Conservation (phyloP, 2,888 invertebrate genomes). For the Acrobasis suavella region DNA sequence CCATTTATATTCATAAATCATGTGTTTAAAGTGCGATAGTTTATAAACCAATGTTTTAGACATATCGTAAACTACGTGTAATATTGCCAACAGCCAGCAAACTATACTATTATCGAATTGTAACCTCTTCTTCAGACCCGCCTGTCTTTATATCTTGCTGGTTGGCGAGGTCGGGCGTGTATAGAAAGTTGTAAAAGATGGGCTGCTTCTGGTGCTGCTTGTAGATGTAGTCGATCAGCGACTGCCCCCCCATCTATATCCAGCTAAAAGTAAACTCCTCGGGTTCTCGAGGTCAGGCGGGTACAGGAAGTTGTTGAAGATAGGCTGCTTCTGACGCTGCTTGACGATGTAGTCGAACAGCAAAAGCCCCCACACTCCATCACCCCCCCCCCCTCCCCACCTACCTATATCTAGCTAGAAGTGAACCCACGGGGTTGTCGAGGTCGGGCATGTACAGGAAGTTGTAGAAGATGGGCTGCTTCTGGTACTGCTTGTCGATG, state of each 20-base stretch:
- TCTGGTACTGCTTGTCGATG: slow-evolving; percentile 93
- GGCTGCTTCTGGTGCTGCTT: slow-evolving; percentile 93
- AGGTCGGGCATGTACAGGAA: slow-evolving; percentile 93
- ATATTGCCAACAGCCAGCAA: no score
- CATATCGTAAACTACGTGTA: no score
- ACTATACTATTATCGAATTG: no score
- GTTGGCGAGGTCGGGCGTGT: slow-evolving; percentile 91
- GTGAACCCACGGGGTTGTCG: slow-evolving; percentile 86
- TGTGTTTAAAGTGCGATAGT: no score
- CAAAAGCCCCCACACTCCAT: slow-evolving; percentile 83
- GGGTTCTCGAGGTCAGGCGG: slow-evolving; percentile 91
- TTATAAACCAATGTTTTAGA: no score
- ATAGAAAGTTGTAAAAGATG: slow-evolving; percentile 96
- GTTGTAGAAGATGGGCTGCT: slow-evolving; percentile 95
- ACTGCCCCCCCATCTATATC: slow-evolving; percentile 81
- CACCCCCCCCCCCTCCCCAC: slow-evolving; percentile 71
- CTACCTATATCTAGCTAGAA: neutral
- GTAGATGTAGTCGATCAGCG: slow-evolving; percentile 97
- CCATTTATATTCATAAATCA: no score
- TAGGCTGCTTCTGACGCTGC: slow-evolving; percentile 91
- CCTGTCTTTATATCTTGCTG: slow-evolving; percentile 44
- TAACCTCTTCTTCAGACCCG: no score
- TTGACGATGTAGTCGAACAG: slow-evolving; percentile 97
- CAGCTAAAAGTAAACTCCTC: slow-evolving; percentile 62
- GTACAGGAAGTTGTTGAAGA: slow-evolving; percentile 97